Evolutionary conservation across 2,888 invertebrate species (phyloP).

Genomic region (Phytoseiulus persimilis): DNA sequence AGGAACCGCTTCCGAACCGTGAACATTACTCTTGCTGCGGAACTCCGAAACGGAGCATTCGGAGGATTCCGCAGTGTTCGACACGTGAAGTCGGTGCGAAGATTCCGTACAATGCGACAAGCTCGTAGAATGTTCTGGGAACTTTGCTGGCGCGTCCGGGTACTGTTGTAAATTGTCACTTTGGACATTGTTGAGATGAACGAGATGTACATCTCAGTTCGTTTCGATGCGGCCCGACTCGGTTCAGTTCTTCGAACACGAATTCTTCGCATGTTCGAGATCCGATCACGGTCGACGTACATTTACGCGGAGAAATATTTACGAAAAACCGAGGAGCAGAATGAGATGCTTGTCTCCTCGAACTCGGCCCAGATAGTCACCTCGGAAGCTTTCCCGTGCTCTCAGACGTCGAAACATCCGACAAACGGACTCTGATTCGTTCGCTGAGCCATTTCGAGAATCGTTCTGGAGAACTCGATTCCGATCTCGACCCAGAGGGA

Average conservation of each 20-base stretch:
- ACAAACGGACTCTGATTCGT: no score
- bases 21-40: no score
- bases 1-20: no score
- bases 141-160: neutral
- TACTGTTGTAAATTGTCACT: conserved; percentile 5
- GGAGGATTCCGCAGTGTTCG: neutral
- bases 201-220: neutral
- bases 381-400: no score
- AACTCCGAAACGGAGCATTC: no score
- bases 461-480: no score
- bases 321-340: neutral
- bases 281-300: neutral
- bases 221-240: neutral
- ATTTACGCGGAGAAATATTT: neutral
- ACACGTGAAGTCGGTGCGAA: neutral
- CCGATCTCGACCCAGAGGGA: no score
- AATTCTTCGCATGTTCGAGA: neutral
- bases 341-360: neutral
- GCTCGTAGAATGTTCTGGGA: conserved; percentile 5
- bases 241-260: neutral
- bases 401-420: no score
- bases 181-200: neutral
- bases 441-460: no score
- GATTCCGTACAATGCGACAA: neutral
- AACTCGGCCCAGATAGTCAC: no score